These are phyloP conservation scores for Pinna nobilis DNA, from an alignment of 1,140 invertebrate genomes.

Conservation along the genomic window DNA sequence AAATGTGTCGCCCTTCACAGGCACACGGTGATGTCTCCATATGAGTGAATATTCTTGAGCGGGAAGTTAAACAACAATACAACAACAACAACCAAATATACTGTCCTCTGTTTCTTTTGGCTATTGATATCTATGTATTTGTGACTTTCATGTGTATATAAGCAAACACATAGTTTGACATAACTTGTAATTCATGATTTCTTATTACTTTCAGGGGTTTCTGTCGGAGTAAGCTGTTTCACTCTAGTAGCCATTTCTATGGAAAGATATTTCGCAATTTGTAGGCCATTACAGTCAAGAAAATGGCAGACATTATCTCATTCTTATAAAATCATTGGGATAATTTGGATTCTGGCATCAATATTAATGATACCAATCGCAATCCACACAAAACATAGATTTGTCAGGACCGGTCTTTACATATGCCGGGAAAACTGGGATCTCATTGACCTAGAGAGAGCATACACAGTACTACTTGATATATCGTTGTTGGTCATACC, in stretches of 20 bases:
- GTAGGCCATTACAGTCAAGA: conserved; percentile 81
- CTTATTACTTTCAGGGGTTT: conserved; percentile 82
- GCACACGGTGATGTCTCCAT: too few relatives aligned
- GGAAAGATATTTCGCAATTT: conserved; percentile 94
- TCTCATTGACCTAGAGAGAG: conserved; percentile 76
- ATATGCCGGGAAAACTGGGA: conserved; percentile 70
- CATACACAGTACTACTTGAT: conserved; percentile 86
- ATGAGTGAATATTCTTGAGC: too few relatives aligned
- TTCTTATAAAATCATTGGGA: conserved; percentile 83
- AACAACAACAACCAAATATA: too few relatives aligned
- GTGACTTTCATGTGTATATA: too few relatives aligned
- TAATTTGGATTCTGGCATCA: conserved; percentile 62
- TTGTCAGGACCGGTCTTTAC: conserved; percentile 73
- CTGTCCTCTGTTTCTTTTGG: too few relatives aligned
- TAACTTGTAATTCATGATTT: too few relatives aligned
- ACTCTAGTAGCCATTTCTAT: conserved; percentile 92
- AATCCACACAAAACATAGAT: conserved; percentile 80
- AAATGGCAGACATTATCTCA: conserved; percentile 93
- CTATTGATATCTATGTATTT: too few relatives aligned
- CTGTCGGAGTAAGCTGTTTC: conserved; percentile 91
- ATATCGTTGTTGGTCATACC: conserved; percentile 83
- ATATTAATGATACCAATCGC: conserved; percentile 81
- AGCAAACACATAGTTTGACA: too few relatives aligned
- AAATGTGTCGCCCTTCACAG: too few relatives aligned
- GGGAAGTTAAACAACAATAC: too few relatives aligned